A percentile compares a stretch with the other conserved stretches of the same genome.
phyloP scores from a whole-genome alignment of 1,140 invertebrate genomes.

The Tachypleus tridentatus region DNA sequence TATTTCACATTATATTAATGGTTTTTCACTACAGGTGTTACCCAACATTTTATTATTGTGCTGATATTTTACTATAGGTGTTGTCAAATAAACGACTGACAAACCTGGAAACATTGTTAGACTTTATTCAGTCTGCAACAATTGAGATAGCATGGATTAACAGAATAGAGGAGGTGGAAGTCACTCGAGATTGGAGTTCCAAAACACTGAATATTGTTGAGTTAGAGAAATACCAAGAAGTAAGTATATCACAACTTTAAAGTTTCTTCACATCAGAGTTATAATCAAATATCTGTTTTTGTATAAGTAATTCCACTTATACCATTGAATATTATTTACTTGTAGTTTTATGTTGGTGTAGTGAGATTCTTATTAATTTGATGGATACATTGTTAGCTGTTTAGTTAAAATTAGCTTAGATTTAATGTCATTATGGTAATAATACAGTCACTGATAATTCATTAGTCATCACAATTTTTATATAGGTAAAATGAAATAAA shows the following conservation, averaged over 20 bases:
- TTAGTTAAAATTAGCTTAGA: neutral
- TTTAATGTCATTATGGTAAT: too few species aligned
- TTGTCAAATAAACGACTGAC: conserved; percentile 74
- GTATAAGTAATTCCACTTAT: conserved; percentile 2
- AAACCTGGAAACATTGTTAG: conserved; percentile 79
- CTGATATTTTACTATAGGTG: conserved; percentile 11
- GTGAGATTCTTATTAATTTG: neutral
- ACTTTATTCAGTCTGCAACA: conserved; percentile 88
- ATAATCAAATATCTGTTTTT: neutral
- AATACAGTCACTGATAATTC: too few species aligned
- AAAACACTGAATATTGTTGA: conserved; percentile 80
- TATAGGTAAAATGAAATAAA: too few species aligned
- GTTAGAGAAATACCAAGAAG: conserved; percentile 75
- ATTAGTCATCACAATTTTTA: too few species aligned
- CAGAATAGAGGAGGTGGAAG: conserved; percentile 87
- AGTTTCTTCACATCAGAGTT: too few species aligned
- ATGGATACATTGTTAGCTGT: neutral
- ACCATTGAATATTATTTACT: neutral
- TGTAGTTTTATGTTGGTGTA: neutral
- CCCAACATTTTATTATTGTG: too few species aligned
- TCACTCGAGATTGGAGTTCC: conserved; percentile 90
- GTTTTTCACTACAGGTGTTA: too few species aligned
- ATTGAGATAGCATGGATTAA: conserved; percentile 92
- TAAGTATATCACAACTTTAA: neutral
- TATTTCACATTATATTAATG: too few species aligned